Evolutionary conservation across 2,113 vertebrate species (phyloP).

Genomic region (Indicator maculatus): DNA sequence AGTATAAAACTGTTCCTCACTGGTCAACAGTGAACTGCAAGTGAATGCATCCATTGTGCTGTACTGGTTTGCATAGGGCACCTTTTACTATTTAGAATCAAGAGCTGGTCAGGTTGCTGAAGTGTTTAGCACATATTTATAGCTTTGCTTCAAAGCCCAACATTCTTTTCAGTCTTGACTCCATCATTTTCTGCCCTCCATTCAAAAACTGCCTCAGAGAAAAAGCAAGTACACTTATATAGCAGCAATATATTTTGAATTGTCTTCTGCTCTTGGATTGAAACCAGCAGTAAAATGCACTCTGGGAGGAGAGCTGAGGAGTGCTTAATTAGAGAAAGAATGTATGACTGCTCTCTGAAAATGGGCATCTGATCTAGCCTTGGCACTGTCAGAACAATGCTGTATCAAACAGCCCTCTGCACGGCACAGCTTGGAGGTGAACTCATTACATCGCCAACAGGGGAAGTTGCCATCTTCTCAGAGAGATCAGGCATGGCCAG

Average conservation of each 20-base stretch:
- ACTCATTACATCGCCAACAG: slow-evolving; percentile 42
- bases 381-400: slow-evolving; percentile 46
- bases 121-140: neutral
- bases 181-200: slow-evolving; percentile 7
- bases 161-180: neutral
- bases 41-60: neutral
- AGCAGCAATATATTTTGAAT: slow-evolving; percentile 47
- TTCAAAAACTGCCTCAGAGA: slow-evolving; percentile 28
- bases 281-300: slow-evolving; percentile 49
- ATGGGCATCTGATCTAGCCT: slow-evolving; percentile 51
- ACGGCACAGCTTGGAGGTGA: slow-evolving; percentile 42
- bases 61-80: neutral
- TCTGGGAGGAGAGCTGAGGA: slow-evolving; percentile 47
- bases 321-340: slow-evolving; percentile 66
- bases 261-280: slow-evolving; percentile 56
- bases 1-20: neutral
- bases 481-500: slow-evolving; percentile 43
- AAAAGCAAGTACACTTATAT: neutral
- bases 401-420: slow-evolving; percentile 39
- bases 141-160: neutral
- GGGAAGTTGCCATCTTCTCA: slow-evolving; percentile 48
- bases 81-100: neutral
- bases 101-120: neutral
- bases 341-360: slow-evolving; percentile 43
- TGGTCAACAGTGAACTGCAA: neutral